phyloP scores from a whole-genome alignment of 2,113 vertebrate genomes.

The Phycodurus eques region DNA sequence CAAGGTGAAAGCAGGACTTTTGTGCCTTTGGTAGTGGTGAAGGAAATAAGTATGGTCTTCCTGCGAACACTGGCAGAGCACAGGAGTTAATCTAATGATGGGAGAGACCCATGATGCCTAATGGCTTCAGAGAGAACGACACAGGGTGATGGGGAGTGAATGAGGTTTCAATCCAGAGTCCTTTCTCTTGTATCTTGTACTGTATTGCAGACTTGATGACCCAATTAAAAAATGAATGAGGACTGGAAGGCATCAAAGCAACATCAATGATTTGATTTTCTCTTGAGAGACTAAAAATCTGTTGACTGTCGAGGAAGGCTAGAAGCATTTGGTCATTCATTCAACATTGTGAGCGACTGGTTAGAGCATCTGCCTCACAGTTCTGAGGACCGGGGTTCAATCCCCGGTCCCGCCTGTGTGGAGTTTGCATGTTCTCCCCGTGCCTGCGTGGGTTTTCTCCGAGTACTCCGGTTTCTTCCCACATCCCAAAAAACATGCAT shows the following conservation, averaged over 20 bases:
- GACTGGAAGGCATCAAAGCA: slow-evolving; percentile 1
- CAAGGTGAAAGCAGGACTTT: slow-evolving; percentile 60
- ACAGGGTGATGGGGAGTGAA: slow-evolving; percentile 20
- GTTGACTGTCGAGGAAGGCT: neutral
- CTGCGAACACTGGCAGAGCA: slow-evolving; percentile 52
- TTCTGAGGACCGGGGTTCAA: too few species aligned
- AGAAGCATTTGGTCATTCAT: slow-evolving; percentile 8
- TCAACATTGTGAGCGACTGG: slow-evolving; percentile 5
- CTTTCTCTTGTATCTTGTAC: slow-evolving; percentile 1
- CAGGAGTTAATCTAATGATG: slow-evolving; percentile 70
- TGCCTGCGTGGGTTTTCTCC: too few species aligned
- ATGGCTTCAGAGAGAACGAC: slow-evolving; percentile 38
- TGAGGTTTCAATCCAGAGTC: slow-evolving; percentile 20
- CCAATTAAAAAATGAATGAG: neutral
- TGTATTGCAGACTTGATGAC: neutral
- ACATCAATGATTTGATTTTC: slow-evolving; percentile 4
- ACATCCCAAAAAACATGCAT: too few species aligned
- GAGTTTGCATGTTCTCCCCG: too few species aligned
- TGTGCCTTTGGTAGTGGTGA: slow-evolving; percentile 34
- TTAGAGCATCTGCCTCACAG: too few species aligned
- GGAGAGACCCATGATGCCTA: slow-evolving; percentile 39
- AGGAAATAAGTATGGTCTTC: slow-evolving; percentile 62
- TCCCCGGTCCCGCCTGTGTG: too few species aligned
- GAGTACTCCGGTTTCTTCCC: too few species aligned
- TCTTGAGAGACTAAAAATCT: slow-evolving; percentile 13